These are phyloP conservation scores for Sisyra nigra DNA, from an alignment of 2,888 invertebrate species.

Conservation along the genomic window DNA sequence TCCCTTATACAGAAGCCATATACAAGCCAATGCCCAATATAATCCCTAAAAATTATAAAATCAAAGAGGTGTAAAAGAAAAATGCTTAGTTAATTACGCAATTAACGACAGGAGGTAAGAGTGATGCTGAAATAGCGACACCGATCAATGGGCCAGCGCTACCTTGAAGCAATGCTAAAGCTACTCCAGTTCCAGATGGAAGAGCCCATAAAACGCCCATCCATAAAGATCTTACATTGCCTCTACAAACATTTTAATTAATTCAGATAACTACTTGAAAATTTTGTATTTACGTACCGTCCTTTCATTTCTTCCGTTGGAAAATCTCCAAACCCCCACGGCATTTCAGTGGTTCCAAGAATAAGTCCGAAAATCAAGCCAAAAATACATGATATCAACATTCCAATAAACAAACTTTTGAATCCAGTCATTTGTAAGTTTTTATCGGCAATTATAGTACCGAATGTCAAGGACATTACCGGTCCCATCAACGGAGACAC, in stretches of 20 bases:
- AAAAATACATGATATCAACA: conserved; percentile 56
- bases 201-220: conserved; percentile 61
- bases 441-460: conserved; percentile 59
- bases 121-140: conserved; percentile 78
- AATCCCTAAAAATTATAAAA: conserved; percentile 35
- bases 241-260: conserved; percentile 29
- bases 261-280: background rate
- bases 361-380: conserved; percentile 69
- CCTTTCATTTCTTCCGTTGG: conserved; percentile 68
- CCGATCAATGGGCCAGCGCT: conserved; percentile 74
- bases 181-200: conserved; percentile 65
- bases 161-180: conserved; percentile 69
- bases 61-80: background rate
- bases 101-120: conserved; percentile 73
- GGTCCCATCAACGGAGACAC: conserved; percentile 70
- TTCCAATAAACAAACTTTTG: conserved; percentile 48
- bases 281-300: conserved; percentile 29
- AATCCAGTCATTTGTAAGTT: conserved; percentile 54
- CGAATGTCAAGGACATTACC: conserved; percentile 76
- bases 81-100: conserved; percentile 40
- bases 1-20: conserved; percentile 50
- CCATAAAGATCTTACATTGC: conserved; percentile 54
- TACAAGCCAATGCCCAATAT: conserved; percentile 57
- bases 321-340: conserved; percentile 61
- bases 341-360: conserved; percentile 55